These are phyloP conservation scores for Oxyteleia sp. DNA, from an alignment of 2,888 invertebrate species.

Conservation along the genomic window DNA sequence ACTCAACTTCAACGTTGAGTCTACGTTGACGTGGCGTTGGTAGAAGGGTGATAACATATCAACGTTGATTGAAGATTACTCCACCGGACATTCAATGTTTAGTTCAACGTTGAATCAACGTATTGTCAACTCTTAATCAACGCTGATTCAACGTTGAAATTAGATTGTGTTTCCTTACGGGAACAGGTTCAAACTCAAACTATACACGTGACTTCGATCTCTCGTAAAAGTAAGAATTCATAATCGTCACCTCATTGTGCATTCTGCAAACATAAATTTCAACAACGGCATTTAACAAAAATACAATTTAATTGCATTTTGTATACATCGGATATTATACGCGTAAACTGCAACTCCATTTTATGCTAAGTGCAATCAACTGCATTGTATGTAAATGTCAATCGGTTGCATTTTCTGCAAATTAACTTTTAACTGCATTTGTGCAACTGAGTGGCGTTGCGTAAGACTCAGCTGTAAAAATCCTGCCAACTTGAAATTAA, in stretches of 20 bases:
- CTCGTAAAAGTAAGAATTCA: background rate
- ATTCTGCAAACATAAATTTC: conserved; percentile 35
- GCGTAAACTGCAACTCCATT: conserved; percentile 31
- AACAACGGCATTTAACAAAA: conserved; percentile 30
- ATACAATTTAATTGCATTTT: conserved; percentile 60
- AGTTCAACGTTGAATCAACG: too few species aligned
- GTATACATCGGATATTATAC: conserved; percentile 27
- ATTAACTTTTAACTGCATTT: conserved; percentile 61
- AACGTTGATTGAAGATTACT: too few species aligned
- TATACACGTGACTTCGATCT: too few species aligned
- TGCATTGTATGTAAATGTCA: conserved; percentile 65
- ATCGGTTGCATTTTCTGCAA: conserved; percentile 64
- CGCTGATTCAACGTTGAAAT: too few species aligned
- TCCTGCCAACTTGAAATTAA: conserved; percentile 26
- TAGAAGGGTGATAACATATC: too few species aligned
- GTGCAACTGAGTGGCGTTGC: conserved; percentile 42
- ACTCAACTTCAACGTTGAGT: too few species aligned
- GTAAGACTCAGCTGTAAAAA: conserved; percentile 33
- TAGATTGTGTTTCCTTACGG: too few species aligned
- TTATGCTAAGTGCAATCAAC: conserved; percentile 57
- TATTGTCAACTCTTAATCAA: too few species aligned
- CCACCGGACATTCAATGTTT: too few species aligned
- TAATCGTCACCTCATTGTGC: conserved; percentile 8
- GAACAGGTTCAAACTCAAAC: too few species aligned
- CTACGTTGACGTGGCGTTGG: too few species aligned